phyloP scores from a whole-genome alignment of 2,113 vertebrate species.

The Pterocles burchelli region DNA sequence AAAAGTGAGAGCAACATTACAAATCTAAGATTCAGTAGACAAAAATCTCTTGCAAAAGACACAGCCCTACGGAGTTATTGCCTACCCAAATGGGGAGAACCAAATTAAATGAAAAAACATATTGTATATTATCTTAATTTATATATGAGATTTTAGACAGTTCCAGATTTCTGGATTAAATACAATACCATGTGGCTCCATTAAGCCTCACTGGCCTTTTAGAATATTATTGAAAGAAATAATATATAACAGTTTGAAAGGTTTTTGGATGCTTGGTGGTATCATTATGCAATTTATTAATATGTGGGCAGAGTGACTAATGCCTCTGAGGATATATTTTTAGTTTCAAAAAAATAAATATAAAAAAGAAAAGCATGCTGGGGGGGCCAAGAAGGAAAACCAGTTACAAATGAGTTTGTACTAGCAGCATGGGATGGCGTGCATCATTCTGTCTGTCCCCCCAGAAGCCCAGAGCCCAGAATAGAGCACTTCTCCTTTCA shows the following conservation, averaged over 20 bases:
- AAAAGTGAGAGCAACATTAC: conserved; percentile 17
- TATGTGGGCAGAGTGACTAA: conserved; percentile 71
- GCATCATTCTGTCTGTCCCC: conserved; percentile 9
- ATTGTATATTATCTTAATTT: conserved; percentile 63
- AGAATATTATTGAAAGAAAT: conserved; percentile 67
- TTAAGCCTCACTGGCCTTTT: conserved; percentile 60
- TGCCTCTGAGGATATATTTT: conserved; percentile 60
- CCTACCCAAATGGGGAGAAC: conserved; percentile 18
- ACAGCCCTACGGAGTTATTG: neutral
- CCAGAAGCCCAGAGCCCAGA: neutral
- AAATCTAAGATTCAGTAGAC: neutral
- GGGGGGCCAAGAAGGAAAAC: neutral
- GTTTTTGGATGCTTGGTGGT: conserved; percentile 67
- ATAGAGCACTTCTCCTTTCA: neutral
- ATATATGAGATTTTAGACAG: conserved; percentile 59
- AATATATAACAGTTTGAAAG: conserved; percentile 68
- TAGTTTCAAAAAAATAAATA: conserved; percentile 37
- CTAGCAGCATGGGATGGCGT: neutral
- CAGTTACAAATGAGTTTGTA: conserved; percentile 29
- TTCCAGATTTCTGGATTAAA: conserved; percentile 69
- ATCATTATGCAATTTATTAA: conserved; percentile 73
- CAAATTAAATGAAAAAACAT: conserved; percentile 66
- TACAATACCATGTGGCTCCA: conserved; percentile 69
- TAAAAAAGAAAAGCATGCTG: neutral
- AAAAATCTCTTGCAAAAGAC: conserved; percentile 40